Percentiles rank a stretch among this genome's conserved stretches.
phyloP scores from a whole-genome alignment of 2,888 invertebrate species.

The Xestia sexstrigata region DNA sequence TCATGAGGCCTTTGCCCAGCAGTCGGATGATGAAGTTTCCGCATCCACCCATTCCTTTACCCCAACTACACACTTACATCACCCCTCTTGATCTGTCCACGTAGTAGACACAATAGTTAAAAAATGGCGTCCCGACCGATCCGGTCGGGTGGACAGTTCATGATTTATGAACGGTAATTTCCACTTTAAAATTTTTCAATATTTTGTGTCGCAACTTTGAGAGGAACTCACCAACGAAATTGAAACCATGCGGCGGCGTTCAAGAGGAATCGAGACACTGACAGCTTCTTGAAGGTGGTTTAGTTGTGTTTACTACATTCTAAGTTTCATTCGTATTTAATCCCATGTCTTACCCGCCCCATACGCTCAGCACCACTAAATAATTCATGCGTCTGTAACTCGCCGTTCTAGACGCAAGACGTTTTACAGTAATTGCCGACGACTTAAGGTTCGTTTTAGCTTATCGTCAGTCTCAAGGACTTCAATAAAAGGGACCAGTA shows the following conservation, averaged over 20 bases:
- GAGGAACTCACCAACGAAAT: neutral
- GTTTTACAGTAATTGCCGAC: conserved; percentile 41
- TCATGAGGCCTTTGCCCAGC: no score
- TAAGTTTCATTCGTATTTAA: neutral
- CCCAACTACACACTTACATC: neutral
- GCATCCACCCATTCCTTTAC: neutral
- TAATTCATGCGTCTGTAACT: conserved; percentile 38
- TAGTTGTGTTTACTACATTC: neutral
- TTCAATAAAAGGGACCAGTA: neutral
- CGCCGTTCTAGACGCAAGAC: conserved; percentile 39
- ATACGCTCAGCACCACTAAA: conserved; percentile 30
- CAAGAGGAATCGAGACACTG: neutral
- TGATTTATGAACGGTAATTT: neutral
- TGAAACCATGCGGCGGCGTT: neutral
- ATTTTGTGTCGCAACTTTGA: neutral
- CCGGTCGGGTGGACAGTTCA: no score
- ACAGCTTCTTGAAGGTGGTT: conserved; percentile 1
- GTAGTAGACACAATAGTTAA: no score
- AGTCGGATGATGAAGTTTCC: neutral
- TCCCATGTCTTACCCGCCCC: conserved; percentile 1
- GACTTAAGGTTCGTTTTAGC: conserved; percentile 9
- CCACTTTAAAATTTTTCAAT: neutral
- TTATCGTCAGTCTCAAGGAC: conserved; percentile 11
- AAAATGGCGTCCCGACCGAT: no score
- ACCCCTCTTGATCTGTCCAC: no score